Conservation (phyloP, 2,888 invertebrate genomes). For the Platypus cylindrus region DNA sequence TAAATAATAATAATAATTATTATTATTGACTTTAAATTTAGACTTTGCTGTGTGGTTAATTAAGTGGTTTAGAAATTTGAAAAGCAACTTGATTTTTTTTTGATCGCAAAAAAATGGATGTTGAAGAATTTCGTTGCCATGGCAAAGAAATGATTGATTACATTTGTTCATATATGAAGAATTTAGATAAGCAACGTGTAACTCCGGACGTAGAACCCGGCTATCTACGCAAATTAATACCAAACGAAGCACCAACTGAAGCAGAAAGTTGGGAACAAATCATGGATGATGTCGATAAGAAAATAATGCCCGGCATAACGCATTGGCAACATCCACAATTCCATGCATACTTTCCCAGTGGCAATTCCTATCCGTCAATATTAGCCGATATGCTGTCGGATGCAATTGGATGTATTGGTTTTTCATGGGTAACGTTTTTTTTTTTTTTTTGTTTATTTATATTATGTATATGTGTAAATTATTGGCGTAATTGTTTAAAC, state of each 20-base stretch:
- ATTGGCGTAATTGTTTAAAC: slow-evolving; percentile 6
- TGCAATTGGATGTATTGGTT: slow-evolving; percentile 94
- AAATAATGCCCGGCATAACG: slow-evolving; percentile 91
- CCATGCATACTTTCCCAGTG: slow-evolving; percentile 98
- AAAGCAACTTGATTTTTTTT: neutral
- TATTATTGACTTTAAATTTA: too few relatives aligned
- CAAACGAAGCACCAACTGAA: slow-evolving; percentile 65
- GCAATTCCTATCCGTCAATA: slow-evolving; percentile 94
- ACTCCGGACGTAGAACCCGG: slow-evolving; percentile 87
- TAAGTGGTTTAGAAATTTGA: too few relatives aligned
- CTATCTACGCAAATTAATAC: slow-evolving; percentile 67
- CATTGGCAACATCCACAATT: slow-evolving; percentile 99
- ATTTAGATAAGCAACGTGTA: slow-evolving; percentile 65
- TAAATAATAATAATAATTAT: too few relatives aligned
- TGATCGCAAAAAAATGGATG: slow-evolving; percentile 54
- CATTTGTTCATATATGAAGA: slow-evolving; percentile 80
- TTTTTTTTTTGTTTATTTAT: neutral
- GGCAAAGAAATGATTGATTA: slow-evolving; percentile 95
- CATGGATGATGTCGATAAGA: slow-evolving; percentile 79
- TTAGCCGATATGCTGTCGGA: slow-evolving; percentile 94
- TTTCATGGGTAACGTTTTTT: slow-evolving; percentile 75
- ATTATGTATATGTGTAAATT: slow-evolving; percentile 4
- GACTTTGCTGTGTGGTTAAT: too few relatives aligned
- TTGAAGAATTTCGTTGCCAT: slow-evolving; percentile 71
- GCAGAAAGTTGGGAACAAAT: slow-evolving; percentile 81